Percentiles rank a stretch among this genome's conserved stretches.
phyloP scores from a whole-genome alignment of 35 echinoderm and acorn worm genomes.

The Holothuria glaberrima region DNA sequence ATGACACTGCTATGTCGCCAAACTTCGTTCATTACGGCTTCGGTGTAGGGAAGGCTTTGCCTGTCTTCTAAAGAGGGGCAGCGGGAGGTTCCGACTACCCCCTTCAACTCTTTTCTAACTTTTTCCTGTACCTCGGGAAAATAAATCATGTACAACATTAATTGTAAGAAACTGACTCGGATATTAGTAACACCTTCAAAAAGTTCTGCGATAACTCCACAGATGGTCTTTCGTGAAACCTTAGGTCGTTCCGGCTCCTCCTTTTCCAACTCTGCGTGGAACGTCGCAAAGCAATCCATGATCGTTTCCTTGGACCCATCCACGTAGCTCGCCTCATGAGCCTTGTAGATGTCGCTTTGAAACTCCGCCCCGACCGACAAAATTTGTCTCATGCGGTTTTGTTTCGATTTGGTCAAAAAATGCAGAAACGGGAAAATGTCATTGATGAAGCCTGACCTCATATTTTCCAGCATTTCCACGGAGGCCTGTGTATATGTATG shows the following conservation, averaged over 20 bases:
- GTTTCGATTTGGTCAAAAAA: conserved; percentile 35
- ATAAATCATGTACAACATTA: conserved; percentile 45
- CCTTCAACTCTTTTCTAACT: conserved; percentile 43
- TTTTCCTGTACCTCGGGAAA: conserved; percentile 59
- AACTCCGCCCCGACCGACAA: conserved; percentile 7
- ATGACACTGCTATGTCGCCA: conserved; percentile 42
- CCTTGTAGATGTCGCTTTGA: conserved; percentile 5
- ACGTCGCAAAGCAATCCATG: conserved; percentile 36
- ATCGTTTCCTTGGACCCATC: conserved; percentile 37
- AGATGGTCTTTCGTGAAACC: background rate
- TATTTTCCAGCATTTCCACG: background rate
- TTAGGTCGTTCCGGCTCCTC: background rate
- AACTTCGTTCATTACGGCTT: conserved; percentile 52
- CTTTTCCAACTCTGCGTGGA: conserved; percentile 37
- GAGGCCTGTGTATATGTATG: background rate
- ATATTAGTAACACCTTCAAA: conserved; percentile 10
- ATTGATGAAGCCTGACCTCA: conserved; percentile 17
- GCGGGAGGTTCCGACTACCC: conserved; percentile 28
- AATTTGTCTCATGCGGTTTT: conserved; percentile 19
- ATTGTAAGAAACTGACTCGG: background rate
- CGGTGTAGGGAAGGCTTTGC: conserved; percentile 24
- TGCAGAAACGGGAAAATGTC: conserved; percentile 15
- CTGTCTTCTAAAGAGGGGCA: conserved; percentile 32
- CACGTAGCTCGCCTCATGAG: conserved; percentile 9
- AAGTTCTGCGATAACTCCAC: background rate